Base-by-base conservation (phyloP, 2,888 invertebrate genomes). In the Drosophila glabriapex region DNA sequence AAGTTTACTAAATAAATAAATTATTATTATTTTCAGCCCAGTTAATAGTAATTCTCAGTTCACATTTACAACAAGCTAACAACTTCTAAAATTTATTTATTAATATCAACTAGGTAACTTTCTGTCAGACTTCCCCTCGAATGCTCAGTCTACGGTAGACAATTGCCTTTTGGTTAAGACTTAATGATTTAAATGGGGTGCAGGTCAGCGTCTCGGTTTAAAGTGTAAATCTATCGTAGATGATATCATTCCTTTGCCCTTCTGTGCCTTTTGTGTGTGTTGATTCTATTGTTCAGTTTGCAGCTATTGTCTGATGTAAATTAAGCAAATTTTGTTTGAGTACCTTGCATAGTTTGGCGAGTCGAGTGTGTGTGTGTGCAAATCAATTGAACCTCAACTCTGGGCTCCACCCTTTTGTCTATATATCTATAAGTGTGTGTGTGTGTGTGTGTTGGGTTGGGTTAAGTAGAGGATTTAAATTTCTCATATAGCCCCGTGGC, bases 261-360 rank as follows among this genome's bases (percentile, higher is more conserved):
- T 28, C 29, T 25, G 6, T 6, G n/a, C 46, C 46, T 46, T 16
- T 1, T 62, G 67, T 65, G 31, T 73, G 76, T 53, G 39, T 56
- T 55, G 33, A 54, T 4, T 54, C 80, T 73, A 79, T 86, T 86
- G 86, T 86, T 87, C 79, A 29, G 16, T 29, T 61, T 52, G 69
- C 64, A 79, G 66, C 88, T 76, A 86, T 86, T 86, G 86, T 86
- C 88, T 90, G 68, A 68, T 70, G 68, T 70, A 82, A 86, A 89
- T 89, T 89, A 89, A 89, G 86, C 73, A 79, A 73, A 88, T 78
- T 83, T 88, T 77, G 73, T 75, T 70, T 76, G 76, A 70, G 76
- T 70, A 84, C 73, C 78, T 72, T 75, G 89, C 85, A 86, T 86
- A 89, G 85, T 89, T 83, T 73, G 22, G 31, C 16, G 58, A 33